Base-by-base conservation (phyloP, 2,888 invertebrate species). In the Synanthedon vespiformis region DNA sequence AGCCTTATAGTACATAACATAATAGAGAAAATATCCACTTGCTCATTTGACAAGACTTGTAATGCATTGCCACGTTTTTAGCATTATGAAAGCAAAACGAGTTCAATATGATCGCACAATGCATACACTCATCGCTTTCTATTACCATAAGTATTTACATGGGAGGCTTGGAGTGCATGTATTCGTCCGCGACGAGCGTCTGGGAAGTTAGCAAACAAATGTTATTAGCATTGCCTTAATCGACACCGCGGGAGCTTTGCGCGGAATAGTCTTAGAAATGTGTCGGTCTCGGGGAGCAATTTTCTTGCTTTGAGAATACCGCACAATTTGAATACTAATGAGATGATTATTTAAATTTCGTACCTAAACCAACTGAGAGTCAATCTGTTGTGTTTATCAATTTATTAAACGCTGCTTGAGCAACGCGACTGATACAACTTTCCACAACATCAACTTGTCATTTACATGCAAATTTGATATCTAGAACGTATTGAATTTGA, bases 221-320 rank as follows among this genome's bases (percentile, higher is more conserved):
- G 74, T 67, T 77, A 79, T 83, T 81, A 81, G 77, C 78, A 76
- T 80, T 72, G 74, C 71, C 72, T 71, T 82, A 82, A 84, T 80
- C 77, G 78, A 77, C 80, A 75, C 69, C 77, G 64, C 68, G 80
- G 80, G 79, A 77, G 68, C 68, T 61, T 64, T 70, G 50, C 63
- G 51, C 55, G 54, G 57, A 57, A 62, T 63, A 58, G 62, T 65
- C 67, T 63, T 64, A 13, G 62, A 67, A 34, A 65, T 61, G 61
- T 60, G 60, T 62, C 66, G 62, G 50, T 53, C 67, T 73, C 63
- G 62, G 63, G 61, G 67, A 72, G 63, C 76, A 72, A 78, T 78
- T 75, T 77, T 76, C 77, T 76, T 77, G 77, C 75, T 77, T 73
- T 74, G 73, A 74, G 68, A 71, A 72, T 74, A 70, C 72, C 66